These are phyloP conservation scores for Poeciliopsis infans DNA, from an alignment of 2,797 vertebrate species.

Conservation along the genomic window DNA sequence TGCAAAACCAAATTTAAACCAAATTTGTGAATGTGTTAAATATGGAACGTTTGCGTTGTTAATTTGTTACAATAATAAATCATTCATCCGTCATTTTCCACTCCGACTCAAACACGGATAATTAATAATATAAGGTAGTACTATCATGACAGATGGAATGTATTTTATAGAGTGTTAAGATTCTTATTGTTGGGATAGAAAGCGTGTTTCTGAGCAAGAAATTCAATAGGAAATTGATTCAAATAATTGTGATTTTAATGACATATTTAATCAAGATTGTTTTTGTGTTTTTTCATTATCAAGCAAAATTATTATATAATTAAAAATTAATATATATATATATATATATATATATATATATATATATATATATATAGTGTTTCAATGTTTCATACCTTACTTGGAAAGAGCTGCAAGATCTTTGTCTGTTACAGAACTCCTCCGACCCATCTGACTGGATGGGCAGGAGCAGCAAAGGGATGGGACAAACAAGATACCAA, in stretches of 20 bases:
- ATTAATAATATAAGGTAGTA: neutral
- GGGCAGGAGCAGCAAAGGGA: slow-evolving; percentile 61
- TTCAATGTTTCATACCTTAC: slow-evolving; percentile 42
- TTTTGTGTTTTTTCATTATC: neutral
- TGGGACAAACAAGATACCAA: slow-evolving; percentile 64
- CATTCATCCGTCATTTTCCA: neutral
- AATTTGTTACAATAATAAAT: neutral
- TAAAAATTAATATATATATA: too few relatives aligned
- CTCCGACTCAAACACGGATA: neutral
- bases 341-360: too few relatives aligned
- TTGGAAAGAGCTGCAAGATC: slow-evolving; percentile 56
- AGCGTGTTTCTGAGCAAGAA: neutral
- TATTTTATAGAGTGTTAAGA: neutral
- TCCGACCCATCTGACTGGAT: slow-evolving; percentile 60
- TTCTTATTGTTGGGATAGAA: neutral
- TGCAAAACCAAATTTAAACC: neutral
- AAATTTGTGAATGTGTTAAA: neutral
- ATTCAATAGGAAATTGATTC: neutral
- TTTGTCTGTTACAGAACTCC: slow-evolving; percentile 68
- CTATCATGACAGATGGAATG: neutral
- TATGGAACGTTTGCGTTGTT: neutral
- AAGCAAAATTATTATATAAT: too few relatives aligned
- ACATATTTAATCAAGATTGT: neutral
- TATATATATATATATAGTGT: slow-evolving; percentile 3
- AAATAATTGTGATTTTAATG: neutral